Conservation (phyloP, 2,113 vertebrate species). For the Daboia siamensis region DNA sequence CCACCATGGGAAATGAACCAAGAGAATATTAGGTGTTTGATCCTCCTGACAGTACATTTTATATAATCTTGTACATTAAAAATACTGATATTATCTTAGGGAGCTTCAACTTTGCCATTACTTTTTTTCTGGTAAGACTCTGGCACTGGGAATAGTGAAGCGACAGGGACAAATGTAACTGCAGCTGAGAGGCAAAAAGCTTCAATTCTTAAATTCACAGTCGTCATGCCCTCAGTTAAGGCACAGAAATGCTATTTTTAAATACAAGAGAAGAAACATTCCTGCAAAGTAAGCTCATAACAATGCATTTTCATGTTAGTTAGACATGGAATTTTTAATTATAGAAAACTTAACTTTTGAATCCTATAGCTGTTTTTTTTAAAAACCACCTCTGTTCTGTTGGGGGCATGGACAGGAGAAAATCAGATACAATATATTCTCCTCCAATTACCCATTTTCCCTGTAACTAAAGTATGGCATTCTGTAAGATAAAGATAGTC, state of each 20-base stretch:
- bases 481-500: conserved; percentile 53
- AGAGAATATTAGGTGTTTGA: too few species aligned
- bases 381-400: not conserved
- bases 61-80: not conserved
- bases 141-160: not conserved
- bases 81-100: not conserved
- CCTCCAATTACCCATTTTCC: conserved; percentile 34
- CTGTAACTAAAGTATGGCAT: conserved; percentile 45
- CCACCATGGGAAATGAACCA: too few species aligned
- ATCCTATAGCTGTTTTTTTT: not conserved
- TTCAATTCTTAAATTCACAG: not conserved
- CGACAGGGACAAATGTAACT: not conserved
- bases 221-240: not conserved
- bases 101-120: not conserved
- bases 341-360: not conserved
- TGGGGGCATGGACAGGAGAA: too few species aligned
- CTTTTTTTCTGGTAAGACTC: not conserved
- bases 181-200: not conserved
- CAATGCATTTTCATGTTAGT: not conserved
- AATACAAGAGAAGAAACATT: not conserved
- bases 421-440: conserved; percentile 29
- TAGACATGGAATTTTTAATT: not conserved
- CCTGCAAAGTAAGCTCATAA: not conserved
- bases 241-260: not conserved
- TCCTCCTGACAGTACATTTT: not conserved